Evolutionary conservation across 2,888 invertebrate species (phyloP), one percentile per base, ranked within the genome.

Genomic region (Nomada lathburiana): DNA sequence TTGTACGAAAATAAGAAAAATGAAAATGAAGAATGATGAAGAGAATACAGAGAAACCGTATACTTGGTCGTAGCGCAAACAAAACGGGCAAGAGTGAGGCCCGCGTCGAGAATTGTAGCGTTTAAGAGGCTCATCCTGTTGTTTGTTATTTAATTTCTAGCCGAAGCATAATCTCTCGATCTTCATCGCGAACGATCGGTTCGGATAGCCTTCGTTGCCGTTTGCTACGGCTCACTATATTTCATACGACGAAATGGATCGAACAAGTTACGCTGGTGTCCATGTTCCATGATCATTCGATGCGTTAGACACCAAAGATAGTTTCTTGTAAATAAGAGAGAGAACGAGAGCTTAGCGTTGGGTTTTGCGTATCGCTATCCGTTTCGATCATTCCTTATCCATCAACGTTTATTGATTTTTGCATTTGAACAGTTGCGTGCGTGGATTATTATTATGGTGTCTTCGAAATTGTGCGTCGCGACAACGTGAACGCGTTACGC

Each of bases 31-130:
- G 18, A 23, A 42, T n/a, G 50, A 13, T 5, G 18, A 64, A 18
- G 26, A n/a, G 42, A 5, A 55, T 20, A 44, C 20, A 44, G 26
- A 26, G 13, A n/a, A 65, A 65, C n/a, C 47, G 68, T 79, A 64
- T 75, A 64, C 55, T 50, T 87, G 83, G 88, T 88, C 87, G 82
- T 87, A 87, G 86, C 88, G 84, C 88, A 84, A 86, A 79, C 70
- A 67, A 18, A 50, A 23, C 36, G 26, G 16, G 50, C 57, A 73
- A 55, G 70, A 42, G 62, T 23, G 65, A 65, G 18, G 73, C 67
- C 76, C 62, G 59, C 60, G 76, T 64, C 70, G 62, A 73, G 20
- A 20, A 85, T 68, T 65, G 50, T 85, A 88, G 67, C 59, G 67
- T 83, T 80, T 84, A 84, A 86, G 76, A 64, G 68, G 79, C 72